Evolutionary conservation across 2,888 invertebrate genomes (phyloP), one percentile per base, ranked within the genome.

Genomic region (Dryobotodes eremita): DNA sequence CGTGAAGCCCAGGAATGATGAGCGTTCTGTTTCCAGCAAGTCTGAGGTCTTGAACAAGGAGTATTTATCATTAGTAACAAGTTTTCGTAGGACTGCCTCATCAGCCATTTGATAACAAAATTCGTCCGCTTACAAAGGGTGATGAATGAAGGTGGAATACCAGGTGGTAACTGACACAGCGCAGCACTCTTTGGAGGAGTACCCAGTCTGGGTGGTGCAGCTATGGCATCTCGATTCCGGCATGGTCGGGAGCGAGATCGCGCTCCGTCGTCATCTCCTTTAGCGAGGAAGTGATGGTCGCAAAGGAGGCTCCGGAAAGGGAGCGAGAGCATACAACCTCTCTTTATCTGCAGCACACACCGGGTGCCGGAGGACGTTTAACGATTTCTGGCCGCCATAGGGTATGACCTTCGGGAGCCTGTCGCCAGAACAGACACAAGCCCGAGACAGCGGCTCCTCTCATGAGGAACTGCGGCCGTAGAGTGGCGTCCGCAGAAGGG

Each of bases 1-100:
- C 0, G 93, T 91, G 78, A 94, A 91, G 0, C 96, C 95, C 81
- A 96, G 91, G 90, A 95, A 96, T 3, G 95, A 92, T 0, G 93
- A 87, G 13, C 94, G 92, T 80, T 95, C 95, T 0, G 88, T 83
- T 61, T 95, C 95, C 55, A 95, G 80, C 10, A 93, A 76, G 74
- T 94, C 92, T 42, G 92, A 82, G 23, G 77, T 83, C 95, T 95
- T 84, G 17, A 71, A 83, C 20, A 66, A 85, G 64, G 3, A 69
- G 26, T 15, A 53, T 78, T 15, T 53, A 17, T 55, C 7, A 59
- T 79, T 66, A 83, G 36, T 59, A 26, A 17, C n/a, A 50, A 46
- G 20, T 68, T 68, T 68, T 46, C n/a, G 6, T 66, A 64, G 23
- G 23, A 55, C 23, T 23, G 10, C 26, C 8, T 61, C 26, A 59